Evolutionary conservation across 2,888 invertebrate genomes (phyloP), one percentile per base, ranked within the genome.

Genomic region (Andrena haemorrhoa): DNA sequence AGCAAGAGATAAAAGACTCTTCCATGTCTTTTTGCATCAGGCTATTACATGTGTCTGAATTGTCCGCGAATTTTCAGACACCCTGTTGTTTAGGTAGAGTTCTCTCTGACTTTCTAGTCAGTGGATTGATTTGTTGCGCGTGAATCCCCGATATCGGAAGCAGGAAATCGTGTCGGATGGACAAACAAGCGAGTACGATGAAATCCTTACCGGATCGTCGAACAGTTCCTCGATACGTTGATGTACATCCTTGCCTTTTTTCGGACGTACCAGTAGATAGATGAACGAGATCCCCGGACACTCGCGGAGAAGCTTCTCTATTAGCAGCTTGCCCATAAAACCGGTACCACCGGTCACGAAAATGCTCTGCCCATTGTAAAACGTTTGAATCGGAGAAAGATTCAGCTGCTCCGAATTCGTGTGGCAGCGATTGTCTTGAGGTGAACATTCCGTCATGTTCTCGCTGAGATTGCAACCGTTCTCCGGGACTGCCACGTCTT

Each of bases 251-350:
- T 95, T 94, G 5, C 95, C 95, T 86, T 95, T 92, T 89, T 95
- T 95, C 0, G 95, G 95, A 33, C 96, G 93, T 33, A 96, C 94
- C 79, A 96, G 92, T 33, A 96, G 90, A 91, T 96, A 97, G 70
- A 97, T 94, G 77, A 93, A 94, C 47, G 94, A 94, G 31, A 97
- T 93, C 3, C 94, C 95, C 3, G 96, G 95, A 86, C 96, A 96
- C 66, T 95, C 95, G 80, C 96, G 94, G 16, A 97, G 94, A n/a
- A 97, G 92, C 91, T 97, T 97, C 92, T 97, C 96, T 29, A 96
- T 94, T 26, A 96, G 92, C n/a, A 96, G 95, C 92, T 97, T 96
- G 12, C 96, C 96, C 90, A 96, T 93, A 90, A 96, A 96, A 2
- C 96, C 96, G 3, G 96, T 96, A 56, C 95, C 96, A 4, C 96